A percentile compares a stretch with the other conserved stretches of the same genome.
These are phyloP conservation scores for Okapia johnstoni DNA, from an alignment of 2,113 vertebrate genomes.

Conservation along the genomic window DNA sequence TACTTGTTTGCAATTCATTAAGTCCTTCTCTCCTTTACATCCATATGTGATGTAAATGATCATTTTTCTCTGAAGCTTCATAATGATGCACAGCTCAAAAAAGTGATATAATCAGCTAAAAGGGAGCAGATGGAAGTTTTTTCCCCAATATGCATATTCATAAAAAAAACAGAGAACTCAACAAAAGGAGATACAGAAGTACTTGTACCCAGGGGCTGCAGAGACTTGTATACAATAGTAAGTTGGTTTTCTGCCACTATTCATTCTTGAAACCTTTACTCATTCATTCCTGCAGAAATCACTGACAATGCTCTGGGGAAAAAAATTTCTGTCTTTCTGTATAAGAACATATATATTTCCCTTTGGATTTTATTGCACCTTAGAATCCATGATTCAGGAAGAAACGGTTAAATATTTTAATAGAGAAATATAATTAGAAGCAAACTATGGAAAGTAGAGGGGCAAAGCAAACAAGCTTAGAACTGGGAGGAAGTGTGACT, in stretches of 20 bases:
- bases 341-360: constrained; percentile 20
- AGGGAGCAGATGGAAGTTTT: constrained; percentile 62
- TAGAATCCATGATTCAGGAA: constrained; percentile 40
- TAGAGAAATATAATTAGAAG: constrained; percentile 40
- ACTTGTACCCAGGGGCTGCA: neutral
- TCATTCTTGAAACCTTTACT: constrained; percentile 49
- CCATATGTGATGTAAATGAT: constrained; percentile 67
- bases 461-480: neutral
- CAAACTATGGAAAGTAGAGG: neutral
- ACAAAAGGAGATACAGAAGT: constrained; percentile 45
- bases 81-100: constrained; percentile 58
- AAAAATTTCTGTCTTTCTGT: neutral
- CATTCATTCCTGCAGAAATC: constrained; percentile 50
- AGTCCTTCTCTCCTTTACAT: constrained; percentile 51
- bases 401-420: constrained; percentile 45
- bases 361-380: constrained; percentile 27
- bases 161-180: constrained; percentile 59
- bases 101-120: constrained; percentile 72
- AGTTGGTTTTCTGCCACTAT: constrained; percentile 37
- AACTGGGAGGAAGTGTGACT: neutral
- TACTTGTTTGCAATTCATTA: constrained; percentile 74
- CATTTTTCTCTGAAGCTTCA: constrained; percentile 59
- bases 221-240: neutral
- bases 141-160: constrained; percentile 57
- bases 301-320: constrained; percentile 18